Base-by-base conservation (phyloP, 2,113 vertebrate species). In the Mugil cephalus region DNA sequence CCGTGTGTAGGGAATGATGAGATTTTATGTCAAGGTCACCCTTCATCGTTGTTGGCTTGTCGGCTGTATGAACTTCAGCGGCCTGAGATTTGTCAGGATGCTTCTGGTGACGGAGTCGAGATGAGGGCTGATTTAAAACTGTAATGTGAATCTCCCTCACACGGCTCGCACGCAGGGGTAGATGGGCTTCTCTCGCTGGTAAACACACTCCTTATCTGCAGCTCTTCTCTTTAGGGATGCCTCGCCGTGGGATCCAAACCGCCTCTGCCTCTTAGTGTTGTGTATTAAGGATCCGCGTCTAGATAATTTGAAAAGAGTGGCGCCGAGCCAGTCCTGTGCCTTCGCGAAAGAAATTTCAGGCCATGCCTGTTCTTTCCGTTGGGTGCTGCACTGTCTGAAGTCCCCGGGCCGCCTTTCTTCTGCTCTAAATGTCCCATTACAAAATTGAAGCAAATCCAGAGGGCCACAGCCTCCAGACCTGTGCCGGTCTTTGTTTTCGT, bases 11-110 rank as follows among this genome's bases (percentile, higher is more conserved):
- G 36, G 65, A 78, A 77, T 79, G 11, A 87, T 68, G 55, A 63
- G 65, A 63, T 73, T 78, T 77, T 47, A 62, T 74, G 65, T 73
- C 78, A 87, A 89, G 83, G 81, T 87, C 74, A 69, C 67, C 34
- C 21, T 55, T 38, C 56, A 12, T 38, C 40, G 17, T 59, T 68
- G 79, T 78, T 19, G 39, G 38, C 64, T 78, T 56, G 38, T 62
- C 65, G 8, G 19, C 50, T 59, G 18, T 39, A 53, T 51, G 66
- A 77, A 70, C 55, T 24, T 66, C 1, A 45, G 60, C 59, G 51
- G 59, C 39, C 19, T 21, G 30, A 78, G 67, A 82, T 75, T 77
- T 72, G 65, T 50, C 34, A 51, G n/a, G 34, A 10, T 59, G 58
- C 53, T 9, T 80, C 36, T 34, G 11, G 35, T 58, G 61, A 59